These are phyloP conservation scores for Tokudaia tokunoshimensis DNA, from an alignment of 2,797 vertebrate species.

Conservation along the genomic window DNA sequence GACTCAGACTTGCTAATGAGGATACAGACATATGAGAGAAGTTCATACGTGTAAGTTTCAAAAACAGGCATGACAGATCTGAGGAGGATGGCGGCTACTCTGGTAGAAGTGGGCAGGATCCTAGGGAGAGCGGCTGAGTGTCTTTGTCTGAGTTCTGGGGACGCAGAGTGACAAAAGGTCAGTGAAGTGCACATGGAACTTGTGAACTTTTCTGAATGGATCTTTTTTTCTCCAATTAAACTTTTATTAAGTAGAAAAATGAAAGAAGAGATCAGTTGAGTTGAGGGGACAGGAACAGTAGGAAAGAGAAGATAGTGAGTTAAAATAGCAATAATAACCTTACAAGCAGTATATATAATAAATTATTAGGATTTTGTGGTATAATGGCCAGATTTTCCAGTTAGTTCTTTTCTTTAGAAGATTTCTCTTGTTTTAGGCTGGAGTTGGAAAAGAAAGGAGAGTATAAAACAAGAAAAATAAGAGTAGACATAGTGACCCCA, in stretches of 20 bases:
- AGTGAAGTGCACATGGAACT: neutral
- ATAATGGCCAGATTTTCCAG: neutral
- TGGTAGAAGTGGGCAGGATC: neutral
- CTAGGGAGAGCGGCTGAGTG: too few relatives aligned
- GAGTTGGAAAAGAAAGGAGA: neutral
- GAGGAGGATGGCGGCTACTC: neutral
- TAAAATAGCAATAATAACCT: neutral
- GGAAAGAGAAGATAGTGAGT: neutral
- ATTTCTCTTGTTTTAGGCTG: neutral
- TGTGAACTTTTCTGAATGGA: neutral
- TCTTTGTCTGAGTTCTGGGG: neutral
- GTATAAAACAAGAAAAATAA: neutral
- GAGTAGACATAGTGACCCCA: neutral
- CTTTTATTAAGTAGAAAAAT: neutral
- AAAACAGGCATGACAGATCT: too few relatives aligned
- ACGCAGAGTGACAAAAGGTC: neutral
- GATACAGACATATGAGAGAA: neutral
- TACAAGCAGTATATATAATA: neutral
- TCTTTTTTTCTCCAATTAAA: neutral
- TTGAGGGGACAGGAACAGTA: neutral
- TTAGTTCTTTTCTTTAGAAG: neutral
- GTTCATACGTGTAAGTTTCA: neutral
- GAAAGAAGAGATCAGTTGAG: neutral
- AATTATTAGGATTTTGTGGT: neutral
- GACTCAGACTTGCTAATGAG: neutral